phyloP scores from a whole-genome alignment of 2,113 vertebrate species.

The Cranoglanis bouderius region DNA sequence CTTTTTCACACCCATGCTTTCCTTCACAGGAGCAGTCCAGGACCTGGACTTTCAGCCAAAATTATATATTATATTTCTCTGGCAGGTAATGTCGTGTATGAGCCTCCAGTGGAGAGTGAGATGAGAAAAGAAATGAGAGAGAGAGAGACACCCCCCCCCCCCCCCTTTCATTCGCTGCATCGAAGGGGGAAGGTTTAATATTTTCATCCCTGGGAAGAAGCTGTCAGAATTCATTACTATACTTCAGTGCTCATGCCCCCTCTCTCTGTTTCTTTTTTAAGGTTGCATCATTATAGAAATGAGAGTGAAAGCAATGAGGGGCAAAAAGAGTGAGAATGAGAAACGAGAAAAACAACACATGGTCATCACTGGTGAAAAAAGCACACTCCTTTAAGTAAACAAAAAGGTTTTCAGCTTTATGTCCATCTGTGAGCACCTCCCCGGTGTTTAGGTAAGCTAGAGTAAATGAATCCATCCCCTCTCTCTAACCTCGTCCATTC shows the following conservation, averaged over 20 bases:
- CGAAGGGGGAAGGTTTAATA: constrained; percentile 67
- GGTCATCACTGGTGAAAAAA: constrained; percentile 44
- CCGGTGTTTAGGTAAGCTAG: constrained; percentile 46
- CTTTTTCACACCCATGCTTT: constrained; percentile 30
- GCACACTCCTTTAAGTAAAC: constrained; percentile 56
- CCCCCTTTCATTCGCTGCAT: constrained; percentile 39
- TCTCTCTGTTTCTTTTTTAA: constrained; percentile 19
- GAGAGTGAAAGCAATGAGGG: background rate
- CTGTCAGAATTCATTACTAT: constrained; percentile 68
- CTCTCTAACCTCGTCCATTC: constrained; percentile 34
- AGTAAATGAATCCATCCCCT: background rate
- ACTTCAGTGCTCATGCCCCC: constrained; percentile 47
- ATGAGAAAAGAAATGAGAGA: background rate
- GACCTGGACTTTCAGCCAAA: constrained; percentile 62
- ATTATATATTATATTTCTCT: constrained; percentile 66
- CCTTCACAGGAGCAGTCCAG: constrained; percentile 45
- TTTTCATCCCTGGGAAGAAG: constrained; percentile 64
- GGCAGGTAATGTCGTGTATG: constrained; percentile 55
- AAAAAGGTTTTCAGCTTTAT: constrained; percentile 52
- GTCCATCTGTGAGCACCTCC: constrained; percentile 59
- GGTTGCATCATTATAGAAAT: constrained; percentile 28
- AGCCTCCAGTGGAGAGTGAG: constrained; percentile 38
- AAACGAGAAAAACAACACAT: constrained; percentile 52
- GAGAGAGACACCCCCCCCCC: too few species aligned
- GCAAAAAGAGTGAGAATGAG: background rate